Base-by-base conservation (phyloP, 2,888 invertebrate genomes). In the Clostera curtula region DNA sequence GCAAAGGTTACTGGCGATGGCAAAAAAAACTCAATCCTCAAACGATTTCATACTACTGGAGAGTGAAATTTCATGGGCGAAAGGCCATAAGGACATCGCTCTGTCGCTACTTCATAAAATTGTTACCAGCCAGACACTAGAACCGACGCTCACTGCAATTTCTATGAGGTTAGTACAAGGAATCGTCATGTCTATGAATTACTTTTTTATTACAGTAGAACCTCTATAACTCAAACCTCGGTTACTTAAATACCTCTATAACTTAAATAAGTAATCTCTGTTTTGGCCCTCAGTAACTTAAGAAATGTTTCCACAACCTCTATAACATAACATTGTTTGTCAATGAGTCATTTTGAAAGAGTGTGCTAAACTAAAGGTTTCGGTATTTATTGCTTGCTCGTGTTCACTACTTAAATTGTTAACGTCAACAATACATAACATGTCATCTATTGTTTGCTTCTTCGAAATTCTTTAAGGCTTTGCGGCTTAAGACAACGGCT, bases 31-130 rank as follows among this genome's bases (percentile, higher is more conserved):
- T 11, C 56, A 66, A 12, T 28, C 47, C 1, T 62, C 68, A 0
- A 68, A 73, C 23, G 66, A 73, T 29, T 66, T 80, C 2, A 51
- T 62, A 1, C 42, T 85, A 7, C 51, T 72, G 2, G 84, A 85
- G 37, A 76, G 82, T 23, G 70, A 74, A 38, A 70, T 82, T 37
- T 69, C 73, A 1, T 85, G 85, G 84, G 73, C 72, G 3, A 75
- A 77, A 34, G 84, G 82, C 0, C 83, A 85, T 26, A 71, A 62
- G 24, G 82, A 83, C 31, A 76, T 85, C 23, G 82, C 83, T 0
- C 52, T 84, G 8, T 80, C 82, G 11, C 46, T 83, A 9, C 51
- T 85, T 6, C 65, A 71, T 4, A 71, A 66, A 19, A 60, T 79
- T 6, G 64, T 79, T 2, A 41, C 54, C 2, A 60, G 68, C 28